Base-by-base conservation (phyloP, 2,113 vertebrate genomes). In the Oenanthe melanoleuca region DNA sequence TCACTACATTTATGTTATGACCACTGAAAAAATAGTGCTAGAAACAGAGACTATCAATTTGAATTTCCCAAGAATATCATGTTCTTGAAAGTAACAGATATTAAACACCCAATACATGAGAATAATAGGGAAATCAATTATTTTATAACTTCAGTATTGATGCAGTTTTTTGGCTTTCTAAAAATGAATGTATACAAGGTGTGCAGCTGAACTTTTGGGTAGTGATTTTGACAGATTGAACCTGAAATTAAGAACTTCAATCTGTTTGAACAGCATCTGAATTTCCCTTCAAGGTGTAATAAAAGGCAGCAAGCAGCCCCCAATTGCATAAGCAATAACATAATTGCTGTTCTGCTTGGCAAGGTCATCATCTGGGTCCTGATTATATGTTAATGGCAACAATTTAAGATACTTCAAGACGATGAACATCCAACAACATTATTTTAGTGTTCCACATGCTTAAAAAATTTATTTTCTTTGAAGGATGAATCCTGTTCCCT, bases 81-180 rank as follows among this genome's bases (percentile, higher is more conserved):
- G 66, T 25, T 67, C 56, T 92, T 93, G 84, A 96, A 93, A 82
- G 60, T 77, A 93, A 84, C 15, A 47, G 47, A 69, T 47, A 75
- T 65, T 45, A 75, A 96, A 83, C 19, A 70, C 42, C 75, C 80
- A 71, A 75, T n/a, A 60, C 7, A 29, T 61, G 60, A 79, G 61
- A 74, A 53, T 52, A 92, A 67, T 40, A 57, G 2, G 11, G 45
- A 81, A 70, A 88, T 37, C 19, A 2, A 17, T 94, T 83, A 11
- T 86, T 65, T 74, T 81, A 31, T 80, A 67, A 75, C 44, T 79
- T 93, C 65, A 60, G 10, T 52, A 71, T 40, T 70, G 73, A 75
- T 77, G 31, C 71, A 34, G 10, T 19, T 52, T 44, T 67, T 55
- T 37, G 55, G 31, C 64, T 92, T 80, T 74, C 64, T 75, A 49